Conservation (phyloP, 2,797 vertebrate genomes). For the Onychomys leucogaster region DNA sequence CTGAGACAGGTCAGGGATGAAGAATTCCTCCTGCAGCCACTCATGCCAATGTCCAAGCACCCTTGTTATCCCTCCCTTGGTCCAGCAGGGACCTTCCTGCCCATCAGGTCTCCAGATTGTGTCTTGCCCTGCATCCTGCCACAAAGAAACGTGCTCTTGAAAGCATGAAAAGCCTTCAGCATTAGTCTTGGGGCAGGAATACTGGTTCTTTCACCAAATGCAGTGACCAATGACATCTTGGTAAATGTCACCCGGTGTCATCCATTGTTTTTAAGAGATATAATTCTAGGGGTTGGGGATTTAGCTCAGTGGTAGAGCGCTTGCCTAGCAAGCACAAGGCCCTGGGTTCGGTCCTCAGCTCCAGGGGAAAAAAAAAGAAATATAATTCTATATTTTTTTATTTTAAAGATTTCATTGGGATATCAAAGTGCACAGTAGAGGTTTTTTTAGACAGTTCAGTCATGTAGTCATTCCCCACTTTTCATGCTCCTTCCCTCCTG, state of each 20-base stretch:
- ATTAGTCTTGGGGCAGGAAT: not conserved
- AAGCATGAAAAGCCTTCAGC: not conserved
- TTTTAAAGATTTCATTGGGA: not conserved
- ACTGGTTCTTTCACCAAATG: not conserved
- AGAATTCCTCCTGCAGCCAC: not conserved
- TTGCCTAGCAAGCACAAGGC: no score
- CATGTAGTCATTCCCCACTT: not conserved
- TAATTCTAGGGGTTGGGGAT: no score
- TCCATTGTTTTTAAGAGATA: not conserved
- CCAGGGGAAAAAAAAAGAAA: no score
- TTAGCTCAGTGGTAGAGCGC: no score
- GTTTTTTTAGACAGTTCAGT: not conserved
- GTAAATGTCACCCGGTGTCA: not conserved
- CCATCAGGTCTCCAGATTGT: not conserved
- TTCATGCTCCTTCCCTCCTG: not conserved
- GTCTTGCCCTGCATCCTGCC: not conserved
- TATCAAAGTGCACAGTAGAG: not conserved
- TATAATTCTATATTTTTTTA: not conserved
- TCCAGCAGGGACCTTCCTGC: not conserved
- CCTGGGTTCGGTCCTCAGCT: no score
- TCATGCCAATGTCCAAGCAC: rapidly evolving
- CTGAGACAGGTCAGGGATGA: not conserved
- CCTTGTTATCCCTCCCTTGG: not conserved
- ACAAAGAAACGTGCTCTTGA: no score
- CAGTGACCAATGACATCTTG: no score